Base-by-base conservation (phyloP, 2,113 vertebrate genomes). In the Chionomys nivalis region DNA sequence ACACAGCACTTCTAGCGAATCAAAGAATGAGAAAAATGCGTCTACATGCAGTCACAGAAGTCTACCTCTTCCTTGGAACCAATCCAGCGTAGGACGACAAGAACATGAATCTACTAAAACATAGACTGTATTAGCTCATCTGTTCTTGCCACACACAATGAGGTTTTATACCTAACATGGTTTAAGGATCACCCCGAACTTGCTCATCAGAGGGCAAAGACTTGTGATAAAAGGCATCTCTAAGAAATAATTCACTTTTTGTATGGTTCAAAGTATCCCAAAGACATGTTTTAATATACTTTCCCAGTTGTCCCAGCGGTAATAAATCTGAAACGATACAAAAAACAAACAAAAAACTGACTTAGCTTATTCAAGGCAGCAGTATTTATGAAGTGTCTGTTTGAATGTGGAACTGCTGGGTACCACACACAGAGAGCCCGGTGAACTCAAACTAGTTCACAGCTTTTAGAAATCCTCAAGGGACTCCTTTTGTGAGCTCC, bases 371-470 rank as follows among this genome's bases (percentile, higher is more conserved):
- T 96, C 78, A 91, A 77, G 36, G 72, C 49, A 93, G 36, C 42
- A 39, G 92, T 63, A 94, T 94, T 97, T 90, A 93, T 94, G 78
- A 94, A 83, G 75, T 89, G 83, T 12, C 77, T 78, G 10, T 91
- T 86, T 94, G 78, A 81, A 66, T 76, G 93, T n/a, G 75, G 72
- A 94, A 92, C 86, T 73, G 88, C 52, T 77, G 58, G 89, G 47
- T 72, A 77, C 47, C 47, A 52, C 76, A 63, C 26, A 93, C 95
- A 97, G 82, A 55, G 26, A 91, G 66, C 61, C 14, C 17, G 39
- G n/a, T 94, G 66, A 63, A 49, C 58, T 86, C 88, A 87, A 61
- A 89, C 47, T 75, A 91, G 72, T 55, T 26, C 49, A 58, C 24
- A 52, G 85, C n/a, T 65, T 78, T 44, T 79, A 47, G 89, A 89